Base-by-base conservation (phyloP, 1,140 invertebrate genomes). In the Gonatopus flavifemur region DNA sequence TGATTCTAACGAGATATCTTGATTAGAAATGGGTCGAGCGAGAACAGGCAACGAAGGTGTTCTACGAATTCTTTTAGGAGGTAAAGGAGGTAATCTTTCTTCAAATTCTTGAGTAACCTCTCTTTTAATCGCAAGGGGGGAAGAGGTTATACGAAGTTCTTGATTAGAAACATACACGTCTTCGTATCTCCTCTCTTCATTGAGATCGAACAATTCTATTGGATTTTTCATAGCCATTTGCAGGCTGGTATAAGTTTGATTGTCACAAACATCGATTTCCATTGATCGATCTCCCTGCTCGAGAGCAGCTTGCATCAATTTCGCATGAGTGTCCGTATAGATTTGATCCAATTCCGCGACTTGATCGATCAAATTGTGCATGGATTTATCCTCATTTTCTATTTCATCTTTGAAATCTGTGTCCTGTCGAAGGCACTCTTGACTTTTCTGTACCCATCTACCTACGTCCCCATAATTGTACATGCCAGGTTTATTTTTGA, bases 161-260 rank as follows among this genome's bases (percentile, higher is more conserved):
- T 28, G 21, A 5, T 48, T 42, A 7, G 38, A 18, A 20, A 38
- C 20, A 3, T 45, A 20, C 8, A 85, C 77, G 49, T 85, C 83
- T 22, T 84, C 83, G 49, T 86, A 83, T 25, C 80, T 80, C 47
- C 79, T 75, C 2, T 80, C 73, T 15, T 67, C 64, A 3, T 71
- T 66, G n/a, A 60, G 21, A 65, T 83, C 77, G 40, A 77, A 60
- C 20, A 89, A 82, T 6, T 82, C 62, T 1, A 90, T 67, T 0
- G 90, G 90, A 76, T 93, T 91, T 74, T 88, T 91, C 81, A 92
- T 93, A 0, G 91, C 91, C 64, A 91, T 80, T 66, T 92, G 90
- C 33, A 93, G 71, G 64, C 89, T 92, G 0, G 88, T 88, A 52
- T 93, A 92, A 0, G 88, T 90, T 40, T 86, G 85, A 42, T 85